Percentiles rank a stretch among this genome's conserved stretches.
Conservation (phyloP, 2,113 vertebrate genomes). For the Melanerpes aurifrons region DNA sequence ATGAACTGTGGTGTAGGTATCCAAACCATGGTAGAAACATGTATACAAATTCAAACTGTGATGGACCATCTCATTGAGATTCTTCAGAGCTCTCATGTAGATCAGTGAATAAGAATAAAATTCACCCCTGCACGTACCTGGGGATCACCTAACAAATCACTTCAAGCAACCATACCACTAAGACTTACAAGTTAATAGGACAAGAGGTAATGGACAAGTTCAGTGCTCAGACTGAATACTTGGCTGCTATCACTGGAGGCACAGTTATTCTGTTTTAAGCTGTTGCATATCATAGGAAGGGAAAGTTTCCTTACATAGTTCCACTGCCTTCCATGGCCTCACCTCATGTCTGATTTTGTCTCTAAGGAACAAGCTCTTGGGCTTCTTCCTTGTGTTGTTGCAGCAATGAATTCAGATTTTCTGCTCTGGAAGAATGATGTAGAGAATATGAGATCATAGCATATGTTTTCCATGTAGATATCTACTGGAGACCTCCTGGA, state of each 20-base stretch:
- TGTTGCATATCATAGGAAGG: not conserved
- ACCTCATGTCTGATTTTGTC: not conserved
- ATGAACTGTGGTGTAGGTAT: not conserved
- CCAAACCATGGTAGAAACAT: too few relatives aligned
- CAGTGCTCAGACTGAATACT: too few relatives aligned
- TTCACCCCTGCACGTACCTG: not conserved
- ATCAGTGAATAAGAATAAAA: not conserved
- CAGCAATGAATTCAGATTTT: not conserved
- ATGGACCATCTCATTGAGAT: not conserved
- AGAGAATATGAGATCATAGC: not conserved
- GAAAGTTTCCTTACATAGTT: not conserved
- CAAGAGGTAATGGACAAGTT: not conserved
- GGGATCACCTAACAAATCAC: not conserved
- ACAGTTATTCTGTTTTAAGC: not conserved
- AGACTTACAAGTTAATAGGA: not conserved
- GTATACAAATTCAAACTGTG: not conserved
- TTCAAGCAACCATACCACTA: not conserved
- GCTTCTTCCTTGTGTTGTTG: not conserved
- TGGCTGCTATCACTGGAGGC: not conserved
- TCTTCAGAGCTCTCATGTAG: not conserved
- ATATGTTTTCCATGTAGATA: not conserved
- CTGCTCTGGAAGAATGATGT: not conserved
- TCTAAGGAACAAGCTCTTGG: not conserved
- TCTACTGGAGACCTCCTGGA: not conserved
- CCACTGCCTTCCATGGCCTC: not conserved